phyloP scores from a whole-genome alignment of 2,888 invertebrate genomes.

The Hecatera dysodea region DNA sequence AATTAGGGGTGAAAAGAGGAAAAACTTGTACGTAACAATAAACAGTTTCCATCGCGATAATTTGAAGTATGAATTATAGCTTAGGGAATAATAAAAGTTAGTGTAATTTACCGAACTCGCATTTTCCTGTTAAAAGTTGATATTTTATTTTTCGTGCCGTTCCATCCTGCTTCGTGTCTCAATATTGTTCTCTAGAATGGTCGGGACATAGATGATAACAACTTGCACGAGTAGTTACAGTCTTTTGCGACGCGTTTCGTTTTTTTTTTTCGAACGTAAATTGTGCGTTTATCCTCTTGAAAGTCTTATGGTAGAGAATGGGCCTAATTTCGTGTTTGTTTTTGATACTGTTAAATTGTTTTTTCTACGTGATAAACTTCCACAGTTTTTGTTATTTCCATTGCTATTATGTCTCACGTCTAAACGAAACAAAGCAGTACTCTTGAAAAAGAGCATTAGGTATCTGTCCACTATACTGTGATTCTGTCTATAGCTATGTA shows the following conservation, averaged over 20 bases:
- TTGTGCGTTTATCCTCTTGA: slow-evolving; percentile 3
- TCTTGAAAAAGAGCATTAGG: too few relatives aligned
- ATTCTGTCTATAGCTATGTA: too few relatives aligned
- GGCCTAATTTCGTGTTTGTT: background rate
- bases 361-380: background rate
- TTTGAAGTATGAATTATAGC: slow-evolving; percentile 57
- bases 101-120: slow-evolving; percentile 44
- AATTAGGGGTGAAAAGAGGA: slow-evolving; percentile 29
- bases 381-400: background rate
- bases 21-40: slow-evolving; percentile 52
- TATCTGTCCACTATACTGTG: too few relatives aligned
- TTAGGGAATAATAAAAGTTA: slow-evolving; percentile 61
- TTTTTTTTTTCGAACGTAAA: slow-evolving; percentile 3
- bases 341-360: background rate
- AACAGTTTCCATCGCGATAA: slow-evolving; percentile 51
- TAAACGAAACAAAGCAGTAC: too few relatives aligned
- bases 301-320: background rate
- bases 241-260: background rate
- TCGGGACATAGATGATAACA: slow-evolving; percentile 15
- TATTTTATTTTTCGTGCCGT: slow-evolving; percentile 45
- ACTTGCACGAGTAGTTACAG: slow-evolving; percentile 20
- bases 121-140: slow-evolving; percentile 58
- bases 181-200: slow-evolving; percentile 44
- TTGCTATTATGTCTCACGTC: too few relatives aligned
- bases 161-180: slow-evolving; percentile 15